Conservation (phyloP, 2,888 invertebrate species). For the Nomada ruficornis region DNA sequence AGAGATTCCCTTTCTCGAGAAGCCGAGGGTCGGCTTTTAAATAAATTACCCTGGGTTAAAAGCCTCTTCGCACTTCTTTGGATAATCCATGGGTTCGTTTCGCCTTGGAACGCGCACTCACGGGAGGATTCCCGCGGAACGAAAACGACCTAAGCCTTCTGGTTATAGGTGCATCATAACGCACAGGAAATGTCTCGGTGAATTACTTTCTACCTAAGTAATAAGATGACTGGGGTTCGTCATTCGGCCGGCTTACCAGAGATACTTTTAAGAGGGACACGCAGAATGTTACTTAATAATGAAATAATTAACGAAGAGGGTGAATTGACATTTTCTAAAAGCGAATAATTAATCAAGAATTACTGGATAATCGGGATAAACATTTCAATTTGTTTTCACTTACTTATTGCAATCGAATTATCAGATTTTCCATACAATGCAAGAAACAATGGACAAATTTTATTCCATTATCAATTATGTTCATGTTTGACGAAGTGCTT, state of each 20-base stretch:
- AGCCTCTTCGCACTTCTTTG: slow-evolving; percentile 75
- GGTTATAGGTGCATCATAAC: slow-evolving; percentile 52
- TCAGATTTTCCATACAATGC: no score
- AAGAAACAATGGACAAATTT: no score
- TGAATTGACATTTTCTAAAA: no score
- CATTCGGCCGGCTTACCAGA: neutral
- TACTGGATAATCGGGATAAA: neutral
- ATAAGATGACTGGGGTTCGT: neutral
- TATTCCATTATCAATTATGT: neutral
- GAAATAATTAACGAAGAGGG: neutral
- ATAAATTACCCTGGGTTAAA: slow-evolving; percentile 74
- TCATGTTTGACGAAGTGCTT: neutral
- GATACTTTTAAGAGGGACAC: neutral
- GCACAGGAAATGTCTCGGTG: slow-evolving; percentile 35
- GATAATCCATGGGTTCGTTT: slow-evolving; percentile 70
- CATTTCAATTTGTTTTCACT: no score
- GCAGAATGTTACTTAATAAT: slow-evolving; percentile 7
- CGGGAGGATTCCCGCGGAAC: slow-evolving; percentile 49
- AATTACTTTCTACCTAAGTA: slow-evolving; percentile 48
- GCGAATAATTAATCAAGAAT: neutral
- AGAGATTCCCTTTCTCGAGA: slow-evolving; percentile 64
- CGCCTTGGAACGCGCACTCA: slow-evolving; percentile 58
- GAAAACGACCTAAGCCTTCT: slow-evolving; percentile 51
- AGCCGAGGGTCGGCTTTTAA: slow-evolving; percentile 62
- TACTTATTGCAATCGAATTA: no score